A percentile compares a stretch with the other conserved stretches of the same genome.
Evolutionary conservation across 1,140 invertebrate species (phyloP).

Genomic region (Brachionus angularis): DNA sequence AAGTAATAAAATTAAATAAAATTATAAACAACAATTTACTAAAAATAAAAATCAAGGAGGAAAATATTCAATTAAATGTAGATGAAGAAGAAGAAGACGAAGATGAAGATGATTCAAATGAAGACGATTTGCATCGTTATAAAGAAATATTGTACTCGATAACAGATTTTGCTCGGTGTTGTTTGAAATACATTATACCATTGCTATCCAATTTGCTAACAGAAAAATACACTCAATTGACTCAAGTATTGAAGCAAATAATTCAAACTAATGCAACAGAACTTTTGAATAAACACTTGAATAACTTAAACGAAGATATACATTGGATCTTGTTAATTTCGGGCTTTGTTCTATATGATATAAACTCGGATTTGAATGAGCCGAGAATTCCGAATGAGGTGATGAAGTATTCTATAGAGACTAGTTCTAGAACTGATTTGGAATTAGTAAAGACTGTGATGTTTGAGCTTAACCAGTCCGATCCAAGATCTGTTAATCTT

Average conservation of each 20-base stretch:
- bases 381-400: conserved; percentile 2
- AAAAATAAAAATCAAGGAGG: too few relatives aligned
- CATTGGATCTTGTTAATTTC: conserved; percentile 27
- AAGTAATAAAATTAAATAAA: too few relatives aligned
- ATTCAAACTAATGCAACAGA: background rate
- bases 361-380: background rate
- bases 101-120: conserved; percentile 2
- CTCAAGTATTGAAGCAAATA: conserved; percentile 1
- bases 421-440: too few relatives aligned
- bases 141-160: conserved; percentile 38
- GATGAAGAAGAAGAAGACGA: background rate
- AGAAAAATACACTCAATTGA: conserved; percentile 18
- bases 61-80: conserved; percentile 4
- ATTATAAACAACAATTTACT: too few relatives aligned
- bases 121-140: conserved; percentile 21
- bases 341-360: conserved; percentile 42
- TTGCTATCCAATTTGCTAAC: background rate
- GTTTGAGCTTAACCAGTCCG: too few relatives aligned
- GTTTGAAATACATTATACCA: background rate
- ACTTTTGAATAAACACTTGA: background rate
- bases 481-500: too few relatives aligned
- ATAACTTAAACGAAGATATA: conserved; percentile 19
- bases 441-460: too few relatives aligned
- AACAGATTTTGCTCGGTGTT: background rate
- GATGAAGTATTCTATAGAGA: conserved; percentile 26